Base-by-base conservation (phyloP, 2,888 invertebrate species). In the Macroteleia sp. region DNA sequence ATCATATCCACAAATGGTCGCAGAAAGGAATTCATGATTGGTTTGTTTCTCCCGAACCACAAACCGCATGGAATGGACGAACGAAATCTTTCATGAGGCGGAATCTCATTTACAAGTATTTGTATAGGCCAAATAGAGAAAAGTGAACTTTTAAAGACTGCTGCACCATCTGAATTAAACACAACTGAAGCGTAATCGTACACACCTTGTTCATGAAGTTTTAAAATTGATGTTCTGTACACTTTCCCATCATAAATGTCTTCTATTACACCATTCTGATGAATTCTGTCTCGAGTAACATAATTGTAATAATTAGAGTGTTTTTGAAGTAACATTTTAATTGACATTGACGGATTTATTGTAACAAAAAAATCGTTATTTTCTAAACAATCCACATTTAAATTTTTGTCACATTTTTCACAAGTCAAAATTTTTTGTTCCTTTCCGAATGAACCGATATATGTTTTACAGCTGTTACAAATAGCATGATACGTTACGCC, bases 201-300 rank as follows among this genome's bases (percentile, higher is more conserved):
- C 6, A 25, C 25, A 6, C 25, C 25, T 6, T 25, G 3, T 25
- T 5, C 25, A 25, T 25, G 3, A 6, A 25, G 25, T 41, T n/a
- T n/a, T n/a, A n/a, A n/a, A n/a, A n/a, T n/a, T n/a, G n/a, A 32
- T 30, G 12, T 22, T 20, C 69, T 32, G 19, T 76, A 76, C 5
- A 19, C 3, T 61, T 48, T 66, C 1, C 70, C 78, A 66, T 78
- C 74, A 56, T 64, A 70, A 25, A 78, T 70, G 52, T 78, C 74
- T 16, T 44, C 20, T 3, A 77, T 22, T 28, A 16, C 2, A 1
- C 57, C 56, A 52, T 39, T 64, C 2, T 39, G 22, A 50, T 52
- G 22, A 9, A 28, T 8, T 32, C 73, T 61, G 12, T 48, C 54
- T 8, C 2, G 8, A 5, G 22, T 22, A 17, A 69, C 34, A 32